Base-by-base conservation (phyloP, 2,888 invertebrate species). In the Plagodis dolabraria region DNA sequence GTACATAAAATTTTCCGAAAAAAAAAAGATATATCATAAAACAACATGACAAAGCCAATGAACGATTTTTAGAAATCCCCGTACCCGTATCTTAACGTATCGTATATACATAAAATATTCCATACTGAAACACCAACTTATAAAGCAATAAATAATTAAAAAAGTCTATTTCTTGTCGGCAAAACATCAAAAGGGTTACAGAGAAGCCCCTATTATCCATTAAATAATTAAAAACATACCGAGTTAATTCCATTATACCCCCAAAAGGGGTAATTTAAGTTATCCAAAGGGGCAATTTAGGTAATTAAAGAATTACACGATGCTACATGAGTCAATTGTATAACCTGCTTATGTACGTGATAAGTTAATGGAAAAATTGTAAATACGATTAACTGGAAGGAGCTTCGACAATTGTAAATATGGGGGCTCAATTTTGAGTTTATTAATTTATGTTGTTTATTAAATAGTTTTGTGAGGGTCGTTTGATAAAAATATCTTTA, bases 341-440 rank as follows among this genome's bases (percentile, higher is more conserved):
- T 5, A 40, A 40, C 5, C 22, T 22, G 4, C 22, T 22, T 22
- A 40, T 40, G 10, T 43, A n/a, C 34, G 12, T 36, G 12, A 47
- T 48, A 42, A 53, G 33, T 53, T 54, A 63, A 63, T 62, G 60
- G 57, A 53, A 52, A 62, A 55, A 35, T 40, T 40, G 40, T 40
- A 40, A 40, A 40, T 40, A 40, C 10, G 10, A 5, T 40, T 40
- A 40, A 40, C 8, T 10, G 38, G 38, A 38, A 10, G 36, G 7
- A 36, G 36, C 36, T 36, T 36, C 9, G 36, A 8, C 36, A 36
- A 36, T 36, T 9, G 40, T 40, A 40, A 40, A 40, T 10, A 40
- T 40, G 10, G 40, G 40, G 40, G 40, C 40, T 40, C 10, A 5
- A 10, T 9, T 40, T 10, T 0, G 40, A 10, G 8, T 7, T 10